phyloP scores from a whole-genome alignment of 2,797 vertebrate species.

The Spea hammondii region DNA sequence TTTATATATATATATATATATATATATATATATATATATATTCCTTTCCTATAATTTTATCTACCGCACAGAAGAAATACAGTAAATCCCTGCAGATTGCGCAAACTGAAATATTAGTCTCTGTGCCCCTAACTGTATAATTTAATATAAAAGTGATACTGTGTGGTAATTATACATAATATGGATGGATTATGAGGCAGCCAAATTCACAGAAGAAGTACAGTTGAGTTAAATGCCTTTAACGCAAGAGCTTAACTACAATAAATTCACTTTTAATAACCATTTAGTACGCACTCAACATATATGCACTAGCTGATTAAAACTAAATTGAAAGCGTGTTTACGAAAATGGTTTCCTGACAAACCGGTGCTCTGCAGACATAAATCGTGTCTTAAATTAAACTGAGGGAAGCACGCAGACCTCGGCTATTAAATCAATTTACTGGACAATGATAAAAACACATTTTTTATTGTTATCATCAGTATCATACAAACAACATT shows the following conservation, averaged over 20 bases:
- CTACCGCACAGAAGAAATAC: neutral
- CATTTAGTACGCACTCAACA: constrained; percentile 46
- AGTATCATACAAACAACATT: constrained; percentile 5
- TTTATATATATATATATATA: neutral
- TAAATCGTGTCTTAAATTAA: constrained; percentile 47
- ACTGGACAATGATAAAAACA: constrained; percentile 40
- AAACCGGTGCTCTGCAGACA: constrained; percentile 20
- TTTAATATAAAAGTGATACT: constrained; percentile 27
- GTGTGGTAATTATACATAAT: constrained; percentile 35
- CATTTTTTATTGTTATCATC: constrained; percentile 11
- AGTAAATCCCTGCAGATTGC: neutral
- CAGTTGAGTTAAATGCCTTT: constrained; percentile 31
- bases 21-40: neutral
- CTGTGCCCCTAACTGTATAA: constrained; percentile 11
- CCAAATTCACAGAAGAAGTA: constrained; percentile 28
- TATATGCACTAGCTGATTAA: constrained; percentile 39
- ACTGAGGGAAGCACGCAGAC: constrained; percentile 12
- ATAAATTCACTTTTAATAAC: constrained; percentile 47
- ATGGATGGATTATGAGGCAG: constrained; percentile 33
- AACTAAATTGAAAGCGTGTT: constrained; percentile 43
- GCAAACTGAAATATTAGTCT: constrained; percentile 17
- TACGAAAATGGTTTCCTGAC: constrained; percentile 43
- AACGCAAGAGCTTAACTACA: constrained; percentile 36
- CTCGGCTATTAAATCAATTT: constrained; percentile 19
- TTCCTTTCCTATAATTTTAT: neutral